Evolutionary conservation across 2,113 vertebrate genomes (phyloP), one percentile per base, ranked within the genome.

Genomic region (Hyla sarda): DNA sequence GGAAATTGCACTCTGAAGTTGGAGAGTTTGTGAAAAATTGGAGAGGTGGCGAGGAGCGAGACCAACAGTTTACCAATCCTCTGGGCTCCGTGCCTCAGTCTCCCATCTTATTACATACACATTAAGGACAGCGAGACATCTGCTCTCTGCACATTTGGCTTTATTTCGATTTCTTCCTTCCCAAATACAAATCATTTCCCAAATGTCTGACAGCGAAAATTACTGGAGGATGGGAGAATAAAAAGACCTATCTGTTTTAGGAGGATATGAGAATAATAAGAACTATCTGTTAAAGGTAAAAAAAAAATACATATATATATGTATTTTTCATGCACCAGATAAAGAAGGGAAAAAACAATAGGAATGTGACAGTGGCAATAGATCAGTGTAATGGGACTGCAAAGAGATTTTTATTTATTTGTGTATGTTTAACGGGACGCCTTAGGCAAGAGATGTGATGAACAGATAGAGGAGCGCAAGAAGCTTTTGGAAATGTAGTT

Each of bases 341-440:
- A 87, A 73, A 82, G 47, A 87, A 78, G n/a, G 77, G 48, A 25
- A 41, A 58, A 84, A 86, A 86, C 50, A 60, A 82, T 48, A 87
- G 69, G 19, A 87, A 56, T 62, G 52, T 87, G 85, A 87, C 77
- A 87, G 52, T 50, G 85, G 67, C 77, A 82, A 87, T 82, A 87
- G 85, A 87, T 87, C 85, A 87, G 69, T n/a, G 41, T 87, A 87
- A 87, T 82, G 67, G 85, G 52, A 74, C 41, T 32, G 78, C 34
- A 74, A 72, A 34, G 37, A 81, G 78, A 80, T 56, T 73, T 73
- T 47, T 82, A 74, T 74, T 81, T 87, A 74, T 87, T 56, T 74
- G 37, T 87, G 69, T 82, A 87, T 87, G 85, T 82, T 87, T 82
- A 74, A 82, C 85, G 2, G 45, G 67, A 87, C 19, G 78, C 77